These are phyloP conservation scores for Drosophila paracracens DNA, from an alignment of 2,888 invertebrate species.

Conservation along the genomic window DNA sequence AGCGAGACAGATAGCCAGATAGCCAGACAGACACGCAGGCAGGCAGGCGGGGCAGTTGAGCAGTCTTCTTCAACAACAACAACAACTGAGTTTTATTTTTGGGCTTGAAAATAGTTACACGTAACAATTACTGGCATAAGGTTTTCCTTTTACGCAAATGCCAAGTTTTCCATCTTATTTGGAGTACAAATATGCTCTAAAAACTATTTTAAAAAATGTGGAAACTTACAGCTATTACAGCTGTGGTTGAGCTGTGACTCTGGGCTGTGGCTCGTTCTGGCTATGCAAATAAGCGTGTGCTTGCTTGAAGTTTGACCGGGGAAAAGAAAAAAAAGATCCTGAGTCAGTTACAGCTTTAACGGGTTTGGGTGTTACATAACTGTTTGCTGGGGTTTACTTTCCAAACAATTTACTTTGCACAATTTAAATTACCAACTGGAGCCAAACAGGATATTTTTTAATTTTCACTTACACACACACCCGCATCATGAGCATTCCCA, in stretches of 20 bases:
- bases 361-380: neutral
- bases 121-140: neutral
- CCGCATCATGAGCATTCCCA: constrained; percentile 4
- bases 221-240: neutral
- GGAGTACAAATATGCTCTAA: neutral
- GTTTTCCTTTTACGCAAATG: neutral
- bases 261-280: constrained; percentile 24
- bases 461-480: constrained; percentile 6
- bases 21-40: neutral
- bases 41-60: neutral
- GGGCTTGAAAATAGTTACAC: constrained; percentile 44
- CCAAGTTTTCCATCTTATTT: neutral
- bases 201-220: neutral
- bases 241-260: neutral
- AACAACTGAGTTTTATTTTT: constrained; percentile 3
- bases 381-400: constrained; percentile 27
- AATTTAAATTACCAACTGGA: constrained; percentile 38
- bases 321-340: constrained; percentile 7
- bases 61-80: constrained; percentile 17
- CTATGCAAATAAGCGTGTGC: constrained; percentile 21
- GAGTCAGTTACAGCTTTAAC: constrained; percentile 18
- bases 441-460: neutral
- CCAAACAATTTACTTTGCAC: constrained; percentile 64
- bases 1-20: constrained; percentile 46
- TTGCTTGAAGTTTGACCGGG: constrained; percentile 41